These are phyloP conservation scores for Coreoperca whiteheadi DNA, from an alignment of 2,113 vertebrate genomes.

Conservation along the genomic window DNA sequence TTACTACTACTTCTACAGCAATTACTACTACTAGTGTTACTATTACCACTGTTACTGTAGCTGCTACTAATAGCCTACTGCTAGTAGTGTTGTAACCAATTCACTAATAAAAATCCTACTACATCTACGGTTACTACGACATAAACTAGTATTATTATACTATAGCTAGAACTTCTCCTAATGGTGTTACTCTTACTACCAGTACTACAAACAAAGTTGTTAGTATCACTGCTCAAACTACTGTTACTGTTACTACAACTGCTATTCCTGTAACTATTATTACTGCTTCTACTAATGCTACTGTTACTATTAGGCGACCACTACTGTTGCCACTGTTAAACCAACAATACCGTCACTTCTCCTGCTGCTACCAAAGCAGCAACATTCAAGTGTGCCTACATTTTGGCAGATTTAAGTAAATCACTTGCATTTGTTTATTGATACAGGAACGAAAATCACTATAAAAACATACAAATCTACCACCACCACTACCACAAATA, in stretches of 20 bases:
- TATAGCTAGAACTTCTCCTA: not conserved
- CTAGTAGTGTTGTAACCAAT: not conserved
- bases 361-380: not conserved
- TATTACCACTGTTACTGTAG: not conserved
- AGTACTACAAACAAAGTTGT: not conserved
- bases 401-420: not conserved
- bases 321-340: not conserved
- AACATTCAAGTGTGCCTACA: not conserved
- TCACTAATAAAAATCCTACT: too few relatives aligned
- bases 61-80: not conserved
- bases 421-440: not conserved
- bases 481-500: not conserved
- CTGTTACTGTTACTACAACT: not conserved
- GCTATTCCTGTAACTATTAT: not conserved
- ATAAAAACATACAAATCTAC: not conserved
- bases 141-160: not conserved
- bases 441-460: not conserved
- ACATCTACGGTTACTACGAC: not conserved
- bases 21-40: not conserved
- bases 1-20: not conserved
- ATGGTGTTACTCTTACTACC: not conserved
- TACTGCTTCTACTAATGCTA: not conserved
- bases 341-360: not conserved
- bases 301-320: not conserved
- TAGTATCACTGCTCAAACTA: not conserved